Percentiles rank a stretch among this genome's conserved stretches.
These are phyloP conservation scores for Cordilura impudica DNA, from an alignment of 2,888 invertebrate species.

Conservation along the genomic window DNA sequence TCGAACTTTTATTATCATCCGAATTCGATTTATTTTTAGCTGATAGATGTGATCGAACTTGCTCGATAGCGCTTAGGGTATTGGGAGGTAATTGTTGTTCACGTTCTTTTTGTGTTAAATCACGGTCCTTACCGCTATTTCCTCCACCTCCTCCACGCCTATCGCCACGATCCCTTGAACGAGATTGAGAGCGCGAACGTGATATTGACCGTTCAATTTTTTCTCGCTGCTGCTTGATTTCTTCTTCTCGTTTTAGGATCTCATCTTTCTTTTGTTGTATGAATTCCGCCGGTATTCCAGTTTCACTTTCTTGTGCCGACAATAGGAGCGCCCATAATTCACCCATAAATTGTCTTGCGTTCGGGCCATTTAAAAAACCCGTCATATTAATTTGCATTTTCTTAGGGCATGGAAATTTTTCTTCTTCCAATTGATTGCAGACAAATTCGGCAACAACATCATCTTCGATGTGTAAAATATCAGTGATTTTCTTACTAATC, in stretches of 20 bases:
- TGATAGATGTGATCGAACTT: slow-evolving; percentile 70
- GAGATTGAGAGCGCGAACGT: slow-evolving; percentile 66
- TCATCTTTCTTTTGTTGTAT: slow-evolving; percentile 98
- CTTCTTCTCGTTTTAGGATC: slow-evolving; percentile 87
- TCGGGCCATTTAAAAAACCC: slow-evolving; percentile 98
- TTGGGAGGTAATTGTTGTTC: slow-evolving; percentile 64
- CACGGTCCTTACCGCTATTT: slow-evolving; percentile 60
- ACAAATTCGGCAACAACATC: slow-evolving; percentile 99
- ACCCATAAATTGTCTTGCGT: slow-evolving; percentile 97
- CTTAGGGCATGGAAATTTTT: slow-evolving; percentile 97
- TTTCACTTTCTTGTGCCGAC: slow-evolving; percentile 96
- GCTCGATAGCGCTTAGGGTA: slow-evolving; percentile 67
- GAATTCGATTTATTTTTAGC: slow-evolving; percentile 78
- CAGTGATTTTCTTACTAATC: slow-evolving; percentile 98
- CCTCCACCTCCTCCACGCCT: slow-evolving; percentile 64
- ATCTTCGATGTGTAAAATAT: slow-evolving; percentile 97
- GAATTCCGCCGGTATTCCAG: slow-evolving; percentile 96
- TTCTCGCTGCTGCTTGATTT: slow-evolving; percentile 72
- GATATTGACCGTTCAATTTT: slow-evolving; percentile 70
- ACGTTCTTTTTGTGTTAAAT: slow-evolving; percentile 62
- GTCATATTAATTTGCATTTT: slow-evolving; percentile 99
- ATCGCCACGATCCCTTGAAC: slow-evolving; percentile 68
- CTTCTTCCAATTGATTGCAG: slow-evolving; percentile 96
- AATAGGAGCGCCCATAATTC: slow-evolving; percentile 97
- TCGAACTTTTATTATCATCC: slow-evolving; percentile 70